Base-by-base conservation (phyloP, 2,888 invertebrate species). In the Metallyticus violacea region DNA sequence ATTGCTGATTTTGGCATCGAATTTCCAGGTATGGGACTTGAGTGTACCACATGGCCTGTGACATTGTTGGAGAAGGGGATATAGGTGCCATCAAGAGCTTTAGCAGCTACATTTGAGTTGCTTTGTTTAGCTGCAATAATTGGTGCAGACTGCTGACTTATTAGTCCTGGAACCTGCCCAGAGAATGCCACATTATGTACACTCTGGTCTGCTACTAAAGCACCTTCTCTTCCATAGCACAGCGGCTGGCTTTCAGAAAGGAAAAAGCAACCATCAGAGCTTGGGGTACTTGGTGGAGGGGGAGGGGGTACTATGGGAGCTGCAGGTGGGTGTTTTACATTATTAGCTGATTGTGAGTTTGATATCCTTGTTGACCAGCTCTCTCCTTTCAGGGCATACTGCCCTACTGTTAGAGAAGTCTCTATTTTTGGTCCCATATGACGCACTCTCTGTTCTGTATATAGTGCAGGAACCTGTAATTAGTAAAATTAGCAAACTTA, bases 1-100 rank as follows among this genome's bases (percentile, higher is more conserved):
- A 82, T 84, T 7, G 88, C 88, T 6, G 86, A 85, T 29, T 82
- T 87, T 2, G 88, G 88, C 85, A 88, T 81, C 5, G 87, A 81
- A 77, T 88, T 86, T 15, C 87, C 85, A 15, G 62, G 80, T 7
- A 86, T 77, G n/a, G 85, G 28, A 15, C 7, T 77, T 2, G 86
- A 86, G 77, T 83, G 83, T 2, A 40, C 81, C n/a, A 86, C 28
- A 0, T 83, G 76, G 9, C 77, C 83, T 22, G 28, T 5, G n/a
- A 29, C 28, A 77, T 28, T 83, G 28, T 76, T 27, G 26, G 29
- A 77, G 6, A 27, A 83, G 4, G 76, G 76, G 15, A 83, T 22
- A 77, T 77, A 83, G 1, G 7, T 77, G n/a, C 77, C 77, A 83
- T 83, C 83, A 3, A 62, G 15, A 62, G 40, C 15, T 62, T 62